These are phyloP conservation scores for Xestia rhomboidea DNA, from an alignment of 2,888 invertebrate genomes.

Conservation along the genomic window DNA sequence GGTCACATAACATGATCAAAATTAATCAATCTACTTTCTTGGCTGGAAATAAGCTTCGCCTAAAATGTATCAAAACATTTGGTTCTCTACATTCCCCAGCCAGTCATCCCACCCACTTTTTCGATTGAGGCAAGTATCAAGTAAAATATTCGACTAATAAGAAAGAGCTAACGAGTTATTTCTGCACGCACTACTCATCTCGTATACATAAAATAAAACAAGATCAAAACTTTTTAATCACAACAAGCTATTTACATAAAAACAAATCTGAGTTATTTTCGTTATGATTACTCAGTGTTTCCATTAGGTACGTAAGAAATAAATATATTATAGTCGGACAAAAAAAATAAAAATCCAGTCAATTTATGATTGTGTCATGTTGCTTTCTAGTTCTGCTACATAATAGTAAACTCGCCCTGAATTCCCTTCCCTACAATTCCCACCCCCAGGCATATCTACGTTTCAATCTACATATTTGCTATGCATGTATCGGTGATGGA, in stretches of 20 bases:
- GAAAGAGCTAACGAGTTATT: not conserved
- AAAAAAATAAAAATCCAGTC: not conserved
- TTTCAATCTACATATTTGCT: slow-evolving; percentile 4
- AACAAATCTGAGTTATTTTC: slow-evolving; percentile 27
- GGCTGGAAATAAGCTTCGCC: not conserved
- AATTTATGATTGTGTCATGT: not conserved
- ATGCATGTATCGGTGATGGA: slow-evolving; percentile 25
- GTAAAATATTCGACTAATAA: slow-evolving; percentile 46
- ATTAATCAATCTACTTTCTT: not conserved
- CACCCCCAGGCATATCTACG: not conserved
- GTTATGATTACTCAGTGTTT: slow-evolving; percentile 10
- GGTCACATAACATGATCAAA: not conserved
- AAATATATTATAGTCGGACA: not conserved
- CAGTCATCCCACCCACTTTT: not conserved
- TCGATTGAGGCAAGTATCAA: not conserved
- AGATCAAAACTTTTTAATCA: slow-evolving; percentile 37
- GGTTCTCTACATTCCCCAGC: not conserved
- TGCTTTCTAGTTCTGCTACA: not conserved
- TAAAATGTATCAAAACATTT: not conserved
- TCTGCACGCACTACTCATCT: slow-evolving; percentile 24
- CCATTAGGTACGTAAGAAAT: not conserved
- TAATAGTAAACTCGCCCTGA: not conserved
- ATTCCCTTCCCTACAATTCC: slow-evolving; percentile 1
- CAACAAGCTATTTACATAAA: slow-evolving; percentile 38
- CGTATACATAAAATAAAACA: slow-evolving; percentile 17